Base-by-base conservation (phyloP, 2,888 invertebrate species). In the Nomada lathburiana region DNA sequence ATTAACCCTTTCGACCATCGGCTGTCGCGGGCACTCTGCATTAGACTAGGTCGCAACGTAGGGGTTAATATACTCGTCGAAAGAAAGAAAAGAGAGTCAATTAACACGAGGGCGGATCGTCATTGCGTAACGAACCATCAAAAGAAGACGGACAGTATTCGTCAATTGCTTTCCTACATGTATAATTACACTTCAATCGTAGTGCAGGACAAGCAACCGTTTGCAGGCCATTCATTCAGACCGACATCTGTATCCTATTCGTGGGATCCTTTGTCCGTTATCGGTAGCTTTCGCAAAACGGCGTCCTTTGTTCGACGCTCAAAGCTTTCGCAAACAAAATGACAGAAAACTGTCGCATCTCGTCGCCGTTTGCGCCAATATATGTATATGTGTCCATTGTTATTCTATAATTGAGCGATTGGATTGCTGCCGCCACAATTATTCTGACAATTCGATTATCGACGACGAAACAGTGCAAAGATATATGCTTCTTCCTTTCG, bases 261-360 rank as follows among this genome's bases (percentile, higher is more conserved):
- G 82, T 52, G 52, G 71, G 70, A 71, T 87, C 78, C 84, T 86
- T 87, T 87, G 87, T 87, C 80, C 71, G 85, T 82, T 87, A 87
- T 87, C 87, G 85, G 73, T 70, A 53, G 87, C 80, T 85, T 80
- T 87, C 85, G 79, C 83, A 87, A 87, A 87, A 85, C 83, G 85
- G 70, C 64, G 74, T 78, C 78, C 85, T 84, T 87, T 87, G 87
- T 87, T 76, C 78, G 63, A 76, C 44, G 67, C 62, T 86, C 69
- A 85, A 74, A 72, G 80, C 87, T 76, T 85, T 85, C 84, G 72
- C 73, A 67, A 87, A 84, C 82, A 75, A 80, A 82, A 76, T 80
- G 84, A 84, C 85, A 75, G 84, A 80, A 82, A 80, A 77, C 83
- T 80, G 86, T 71, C 80, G 82, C 69, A 59, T 29, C 67, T 53